Evolutionary conservation across 2,888 invertebrate genomes (phyloP).

Genomic region (Andrena hattorfiana): DNA sequence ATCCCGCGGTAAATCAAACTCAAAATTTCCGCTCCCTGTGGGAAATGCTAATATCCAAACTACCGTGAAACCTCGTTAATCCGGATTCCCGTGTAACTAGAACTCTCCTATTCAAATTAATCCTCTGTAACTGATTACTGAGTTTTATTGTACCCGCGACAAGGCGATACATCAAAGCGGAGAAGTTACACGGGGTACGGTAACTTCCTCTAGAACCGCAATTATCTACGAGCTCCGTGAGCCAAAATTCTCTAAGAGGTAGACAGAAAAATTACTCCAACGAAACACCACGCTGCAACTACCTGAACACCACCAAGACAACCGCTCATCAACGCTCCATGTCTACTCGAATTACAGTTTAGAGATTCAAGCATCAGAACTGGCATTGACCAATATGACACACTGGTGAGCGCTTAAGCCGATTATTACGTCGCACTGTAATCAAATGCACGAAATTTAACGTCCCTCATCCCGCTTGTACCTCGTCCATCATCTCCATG

Average conservation of each 20-base stretch:
- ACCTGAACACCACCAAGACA: background rate
- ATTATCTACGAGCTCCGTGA: background rate
- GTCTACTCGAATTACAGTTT: background rate
- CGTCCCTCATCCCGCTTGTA: background rate
- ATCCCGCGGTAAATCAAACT: constrained; percentile 52
- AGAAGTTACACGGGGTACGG: background rate
- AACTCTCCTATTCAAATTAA: constrained; percentile 40
- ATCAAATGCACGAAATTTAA: background rate
- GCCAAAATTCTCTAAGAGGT: background rate
- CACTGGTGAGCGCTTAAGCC: too few relatives aligned
- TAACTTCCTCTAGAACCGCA: background rate
- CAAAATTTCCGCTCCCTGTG: constrained; percentile 46
- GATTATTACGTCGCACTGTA: background rate
- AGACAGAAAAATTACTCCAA: background rate
- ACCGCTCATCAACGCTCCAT: too few relatives aligned
- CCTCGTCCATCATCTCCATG: background rate
- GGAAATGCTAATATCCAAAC: constrained; percentile 54
- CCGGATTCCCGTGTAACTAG: constrained; percentile 53
- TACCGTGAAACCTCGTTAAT: constrained; percentile 50
- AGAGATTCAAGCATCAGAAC: background rate
- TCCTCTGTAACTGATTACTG: constrained; percentile 50
- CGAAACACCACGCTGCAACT: background rate
- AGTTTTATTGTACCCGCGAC: constrained; percentile 26
- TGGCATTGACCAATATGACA: too few relatives aligned
- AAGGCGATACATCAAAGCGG: constrained; percentile 14